phyloP scores from a whole-genome alignment of 2,888 invertebrate genomes.

The Ectobius pallidus region DNA sequence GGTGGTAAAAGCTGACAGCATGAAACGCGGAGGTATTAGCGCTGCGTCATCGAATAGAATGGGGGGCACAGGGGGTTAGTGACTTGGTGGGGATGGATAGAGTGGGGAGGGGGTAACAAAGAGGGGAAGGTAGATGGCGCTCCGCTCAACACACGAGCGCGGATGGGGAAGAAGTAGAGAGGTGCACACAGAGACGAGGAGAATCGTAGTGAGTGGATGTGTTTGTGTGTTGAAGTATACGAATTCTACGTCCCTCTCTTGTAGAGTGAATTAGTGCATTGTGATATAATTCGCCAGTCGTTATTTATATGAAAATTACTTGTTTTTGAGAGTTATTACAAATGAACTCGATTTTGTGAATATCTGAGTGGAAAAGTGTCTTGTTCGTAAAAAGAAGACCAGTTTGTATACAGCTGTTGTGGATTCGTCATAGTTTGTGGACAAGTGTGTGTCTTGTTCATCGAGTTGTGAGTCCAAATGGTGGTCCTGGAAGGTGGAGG shows the following conservation, averaged over 20 bases:
- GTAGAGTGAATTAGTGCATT: background rate
- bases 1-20: slow-evolving; percentile 58
- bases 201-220: background rate
- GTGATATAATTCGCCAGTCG: background rate
- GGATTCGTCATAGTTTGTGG: slow-evolving; percentile 4
- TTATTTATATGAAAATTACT: too few species aligned
- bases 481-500: slow-evolving; percentile 90
- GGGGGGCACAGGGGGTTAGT: slow-evolving; percentile 31
- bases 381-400: background rate
- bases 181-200: slow-evolving; percentile 23
- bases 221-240: background rate
- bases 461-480: slow-evolving; percentile 62
- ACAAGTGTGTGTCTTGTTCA: slow-evolving; percentile 17
- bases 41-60: slow-evolving; percentile 54
- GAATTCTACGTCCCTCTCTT: background rate
- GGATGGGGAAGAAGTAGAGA: slow-evolving; percentile 32
- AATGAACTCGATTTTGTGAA: background rate
- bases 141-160: background rate
- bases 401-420: background rate
- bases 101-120: slow-evolving; percentile 37
- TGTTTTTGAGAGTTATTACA: background rate
- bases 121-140: slow-evolving; percentile 43
- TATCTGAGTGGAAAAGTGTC: background rate
- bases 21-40: slow-evolving; percentile 57
- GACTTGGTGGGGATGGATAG: slow-evolving; percentile 31